Conservation (phyloP, 1,140 invertebrate species). For the Dolichoris vasculosae region DNA sequence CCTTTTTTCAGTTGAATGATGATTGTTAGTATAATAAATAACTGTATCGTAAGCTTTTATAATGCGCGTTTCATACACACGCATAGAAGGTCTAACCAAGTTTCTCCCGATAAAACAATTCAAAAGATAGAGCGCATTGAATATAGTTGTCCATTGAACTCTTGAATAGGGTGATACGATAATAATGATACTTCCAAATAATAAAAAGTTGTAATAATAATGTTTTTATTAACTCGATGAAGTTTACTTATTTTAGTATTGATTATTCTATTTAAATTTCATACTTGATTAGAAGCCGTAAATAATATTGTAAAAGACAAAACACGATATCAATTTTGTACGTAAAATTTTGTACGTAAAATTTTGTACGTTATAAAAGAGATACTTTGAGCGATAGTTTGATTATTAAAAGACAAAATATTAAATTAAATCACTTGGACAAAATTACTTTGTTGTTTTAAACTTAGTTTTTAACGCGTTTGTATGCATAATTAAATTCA, state of each 20-base stretch:
- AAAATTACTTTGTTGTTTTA: no score
- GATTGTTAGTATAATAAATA: slow-evolving; percentile 7
- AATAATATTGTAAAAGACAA: background rate
- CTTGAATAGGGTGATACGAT: background rate
- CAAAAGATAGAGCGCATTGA: slow-evolving; percentile 3
- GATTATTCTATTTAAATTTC: background rate
- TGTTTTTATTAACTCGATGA: background rate
- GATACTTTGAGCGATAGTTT: no score
- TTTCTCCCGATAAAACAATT: slow-evolving; percentile 20
- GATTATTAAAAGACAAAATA: no score
- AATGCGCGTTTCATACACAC: background rate
- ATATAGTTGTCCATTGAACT: slow-evolving; percentile 11
- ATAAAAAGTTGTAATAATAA: background rate
- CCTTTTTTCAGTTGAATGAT: background rate
- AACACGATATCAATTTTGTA: background rate
- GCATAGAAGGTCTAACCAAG: slow-evolving; percentile 8
- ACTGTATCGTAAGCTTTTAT: slow-evolving; percentile 7
- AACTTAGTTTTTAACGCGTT: no score
- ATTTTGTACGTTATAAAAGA: no score
- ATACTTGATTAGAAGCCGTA: background rate
- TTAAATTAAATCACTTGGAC: no score
- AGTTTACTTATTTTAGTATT: background rate
- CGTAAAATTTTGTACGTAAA: no score
- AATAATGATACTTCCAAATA: slow-evolving; percentile 1
- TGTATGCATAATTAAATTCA: no score